Percentiles rank a stretch among this genome's conserved stretches.
phyloP scores from a whole-genome alignment of 1,140 invertebrate genomes.

The Drosophila oshimai region DNA sequence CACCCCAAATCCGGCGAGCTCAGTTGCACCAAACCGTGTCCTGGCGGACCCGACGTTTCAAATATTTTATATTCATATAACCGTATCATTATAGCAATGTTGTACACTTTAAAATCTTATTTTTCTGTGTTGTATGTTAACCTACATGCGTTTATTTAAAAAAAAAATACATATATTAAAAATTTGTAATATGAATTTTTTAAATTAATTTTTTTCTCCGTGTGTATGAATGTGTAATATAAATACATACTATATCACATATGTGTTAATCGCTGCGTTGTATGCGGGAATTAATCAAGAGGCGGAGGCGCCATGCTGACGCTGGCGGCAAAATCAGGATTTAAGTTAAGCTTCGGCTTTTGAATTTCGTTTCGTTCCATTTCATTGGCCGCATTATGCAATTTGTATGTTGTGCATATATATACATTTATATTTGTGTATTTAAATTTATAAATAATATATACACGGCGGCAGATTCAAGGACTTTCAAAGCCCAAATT shows the following conservation, averaged over 20 bases:
- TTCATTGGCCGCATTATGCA: conserved; percentile 63
- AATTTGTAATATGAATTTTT: too few species aligned
- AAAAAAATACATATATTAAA: too few species aligned
- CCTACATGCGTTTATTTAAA: too few species aligned
- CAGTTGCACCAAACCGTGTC: too few species aligned
- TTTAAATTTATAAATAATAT: conserved; percentile 32
- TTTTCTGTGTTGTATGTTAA: too few species aligned
- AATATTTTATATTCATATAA: not conserved
- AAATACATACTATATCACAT: conserved; percentile 15
- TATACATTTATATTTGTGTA: conserved; percentile 10
- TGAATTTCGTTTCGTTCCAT: conserved; percentile 39
- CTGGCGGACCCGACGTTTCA: too few species aligned
- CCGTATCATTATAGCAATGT: too few species aligned
- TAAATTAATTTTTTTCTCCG: too few species aligned
- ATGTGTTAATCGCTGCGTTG: conserved; percentile 44
- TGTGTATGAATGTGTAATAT: not conserved
- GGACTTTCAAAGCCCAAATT: conserved; percentile 47
- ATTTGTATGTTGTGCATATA: conserved; percentile 35
- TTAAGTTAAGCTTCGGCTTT: conserved; percentile 57
- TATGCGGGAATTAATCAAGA: conserved; percentile 67
- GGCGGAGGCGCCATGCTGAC: conserved; percentile 48
- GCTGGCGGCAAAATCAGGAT: conserved; percentile 72
- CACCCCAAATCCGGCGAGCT: too few species aligned
- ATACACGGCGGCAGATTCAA: conserved; percentile 33
- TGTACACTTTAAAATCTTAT: too few species aligned